Base-by-base conservation (phyloP, 1,140 invertebrate genomes). In the Ruditapes philippinarum region DNA sequence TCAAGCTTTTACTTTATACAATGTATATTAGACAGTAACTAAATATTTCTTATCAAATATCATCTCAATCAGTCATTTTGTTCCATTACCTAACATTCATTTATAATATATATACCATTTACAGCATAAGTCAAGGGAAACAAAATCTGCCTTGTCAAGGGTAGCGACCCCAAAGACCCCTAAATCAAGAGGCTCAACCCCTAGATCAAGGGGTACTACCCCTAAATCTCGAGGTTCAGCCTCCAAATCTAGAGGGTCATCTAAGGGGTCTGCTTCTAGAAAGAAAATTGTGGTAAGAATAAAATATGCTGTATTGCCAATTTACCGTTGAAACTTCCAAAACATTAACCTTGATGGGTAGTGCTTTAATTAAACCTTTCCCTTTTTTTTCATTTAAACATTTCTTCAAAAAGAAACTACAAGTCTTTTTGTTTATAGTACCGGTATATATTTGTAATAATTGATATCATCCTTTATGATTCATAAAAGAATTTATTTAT, bases 251-350 rank as follows among this genome's bases (percentile, higher is more conserved):
- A 57, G 81, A 45, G 45, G 62, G 0, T 49, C 81, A 38, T 84
- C 81, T 4, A 70, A 42, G 42, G 65, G 81, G 31, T 45, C 65
- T 31, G 62, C 62, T 60, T 70, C 65, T 33, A 42, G 28, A 60
- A 81, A 81, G 57, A 60, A 81, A 60, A 19, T 31, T 42, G 51
- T 81, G 79, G 79, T 81, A 81, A 81, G 79, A 28, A 62, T 62
- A 62, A 62, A 62, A 5, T 14, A 62, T 28, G 3, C 57, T 28
- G 4, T 62, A n/a, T 14, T 62, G 4, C n/a, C n/a, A n/a, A n/a
- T n/a, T n/a, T n/a, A n/a, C n/a, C n/a, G n/a, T n/a, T n/a, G n/a
- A n/a, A n/a, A n/a, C n/a, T n/a, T 62, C 57, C 57, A 62, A 62
- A 62, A 25, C 28, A 45, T 7, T 62, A 62, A 28, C 57, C 14